Percentiles rank a stretch among this genome's conserved stretches.
These are phyloP conservation scores for Corvus cornix DNA, from an alignment of 2,113 vertebrate species.

Conservation along the genomic window DNA sequence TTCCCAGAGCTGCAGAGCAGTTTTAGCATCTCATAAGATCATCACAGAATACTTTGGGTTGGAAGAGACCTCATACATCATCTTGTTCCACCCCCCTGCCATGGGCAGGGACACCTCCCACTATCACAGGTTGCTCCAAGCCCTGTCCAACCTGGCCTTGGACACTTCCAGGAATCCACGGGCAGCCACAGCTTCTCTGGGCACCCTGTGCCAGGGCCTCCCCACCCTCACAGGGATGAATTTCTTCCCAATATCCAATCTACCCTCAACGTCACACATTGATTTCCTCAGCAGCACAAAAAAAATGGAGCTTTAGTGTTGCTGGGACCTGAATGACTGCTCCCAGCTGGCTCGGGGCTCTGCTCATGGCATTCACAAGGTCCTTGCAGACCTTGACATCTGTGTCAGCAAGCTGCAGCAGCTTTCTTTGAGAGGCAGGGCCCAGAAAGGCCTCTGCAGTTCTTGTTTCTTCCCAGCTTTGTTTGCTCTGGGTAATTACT, in stretches of 20 bases:
- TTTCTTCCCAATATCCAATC: background rate
- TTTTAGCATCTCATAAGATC: background rate
- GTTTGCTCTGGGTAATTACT: background rate
- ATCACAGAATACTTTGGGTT: background rate
- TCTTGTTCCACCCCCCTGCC: fast-evolving
- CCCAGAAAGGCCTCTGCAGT: background rate
- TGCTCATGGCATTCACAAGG: background rate
- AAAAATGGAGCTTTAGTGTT: background rate
- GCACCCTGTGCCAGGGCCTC: fast-evolving
- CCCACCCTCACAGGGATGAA: background rate
- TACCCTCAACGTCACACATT: background rate
- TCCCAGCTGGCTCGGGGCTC: background rate
- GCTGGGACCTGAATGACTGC: background rate
- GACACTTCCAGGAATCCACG: background rate
- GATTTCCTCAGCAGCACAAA: background rate
- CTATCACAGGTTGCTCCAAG: fast-evolving
- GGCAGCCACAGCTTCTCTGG: background rate
- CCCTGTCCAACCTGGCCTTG: fast-evolving
- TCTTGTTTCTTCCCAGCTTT: background rate
- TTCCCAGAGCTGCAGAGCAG: background rate
- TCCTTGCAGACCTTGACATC: background rate
- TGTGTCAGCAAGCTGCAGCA: background rate
- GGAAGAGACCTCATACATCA: background rate
- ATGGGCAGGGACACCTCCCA: background rate
- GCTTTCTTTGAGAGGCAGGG: background rate